phyloP scores from a whole-genome alignment of 2,888 invertebrate species.

The Prosopocoilus inquinatus region DNA sequence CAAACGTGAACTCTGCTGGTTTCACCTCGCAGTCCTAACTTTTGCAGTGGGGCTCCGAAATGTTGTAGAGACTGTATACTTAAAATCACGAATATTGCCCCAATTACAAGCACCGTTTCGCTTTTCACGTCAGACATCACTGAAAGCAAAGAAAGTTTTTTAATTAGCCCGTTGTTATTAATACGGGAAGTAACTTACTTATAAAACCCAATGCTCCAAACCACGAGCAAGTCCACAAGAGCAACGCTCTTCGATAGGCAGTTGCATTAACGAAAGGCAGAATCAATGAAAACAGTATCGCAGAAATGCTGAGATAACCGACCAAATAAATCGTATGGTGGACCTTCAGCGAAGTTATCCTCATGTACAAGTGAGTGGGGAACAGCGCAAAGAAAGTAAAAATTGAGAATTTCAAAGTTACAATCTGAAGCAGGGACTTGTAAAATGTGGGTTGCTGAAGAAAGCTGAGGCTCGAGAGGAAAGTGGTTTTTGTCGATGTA shows the following conservation, averaged over 20 bases:
- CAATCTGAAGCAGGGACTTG: conserved; percentile 55
- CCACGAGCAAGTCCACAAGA: conserved; percentile 50
- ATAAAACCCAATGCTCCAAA: conserved; percentile 58
- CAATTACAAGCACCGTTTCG: conserved; percentile 39
- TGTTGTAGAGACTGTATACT: conserved; percentile 43
- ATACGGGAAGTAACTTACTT: conserved; percentile 47
- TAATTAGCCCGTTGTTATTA: background rate
- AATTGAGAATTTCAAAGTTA: conserved; percentile 56
- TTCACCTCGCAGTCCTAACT: conserved; percentile 41
- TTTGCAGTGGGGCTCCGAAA: conserved; percentile 40
- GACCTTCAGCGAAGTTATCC: conserved; percentile 34
- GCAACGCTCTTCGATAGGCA: conserved; percentile 38
- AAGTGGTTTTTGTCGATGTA: conserved; percentile 1
- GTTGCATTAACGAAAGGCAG: conserved; percentile 40
- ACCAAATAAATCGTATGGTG: conserved; percentile 37
- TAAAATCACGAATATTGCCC: conserved; percentile 40
- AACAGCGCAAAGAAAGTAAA: conserved; percentile 56
- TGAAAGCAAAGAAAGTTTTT: conserved; percentile 25
- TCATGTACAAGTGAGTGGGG: conserved; percentile 53
- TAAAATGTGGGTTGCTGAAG: conserved; percentile 53
- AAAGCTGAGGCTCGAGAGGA: conserved; percentile 23
- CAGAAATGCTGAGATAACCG: conserved; percentile 36
- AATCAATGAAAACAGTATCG: conserved; percentile 34
- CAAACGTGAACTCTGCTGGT: conserved; percentile 37
- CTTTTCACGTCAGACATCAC: conserved; percentile 41